phyloP scores from a whole-genome alignment of 92 coral and sea anemone species.

The Epizoanthus scotinus region DNA sequence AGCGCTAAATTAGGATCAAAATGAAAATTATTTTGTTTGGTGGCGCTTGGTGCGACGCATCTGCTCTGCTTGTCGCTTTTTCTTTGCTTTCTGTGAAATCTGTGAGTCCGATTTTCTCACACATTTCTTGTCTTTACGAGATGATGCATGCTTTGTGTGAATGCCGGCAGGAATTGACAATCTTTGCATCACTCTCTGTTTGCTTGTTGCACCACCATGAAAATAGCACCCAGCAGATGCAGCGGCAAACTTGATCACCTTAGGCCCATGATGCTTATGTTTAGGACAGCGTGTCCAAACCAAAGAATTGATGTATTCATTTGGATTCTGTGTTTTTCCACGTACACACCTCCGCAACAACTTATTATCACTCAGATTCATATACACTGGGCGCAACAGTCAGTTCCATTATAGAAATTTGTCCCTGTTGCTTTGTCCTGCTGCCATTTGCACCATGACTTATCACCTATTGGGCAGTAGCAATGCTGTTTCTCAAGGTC shows the following conservation, averaged over 20 bases:
- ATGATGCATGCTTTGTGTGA: conserved; percentile 30
- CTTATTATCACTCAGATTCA: conserved; percentile 38
- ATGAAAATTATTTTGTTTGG: too few relatives aligned
- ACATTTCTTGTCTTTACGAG: conserved; percentile 41
- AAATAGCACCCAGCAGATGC: conserved; percentile 52
- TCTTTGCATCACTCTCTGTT: conserved; percentile 43
- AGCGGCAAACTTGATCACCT: conserved; percentile 37
- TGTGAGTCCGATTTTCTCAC: conserved; percentile 37
- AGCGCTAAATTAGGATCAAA: too few relatives aligned
- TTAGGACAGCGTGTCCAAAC: too few relatives aligned
- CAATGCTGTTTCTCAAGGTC: too few relatives aligned
- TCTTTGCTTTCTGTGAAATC: conserved; percentile 26
- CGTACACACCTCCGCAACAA: conserved; percentile 41
- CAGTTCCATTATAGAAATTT: neutral
- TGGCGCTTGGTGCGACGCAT: conserved; percentile 18
- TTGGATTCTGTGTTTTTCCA: conserved; percentile 48
- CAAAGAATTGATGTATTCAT: conserved; percentile 39
- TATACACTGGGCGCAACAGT: conserved; percentile 44
- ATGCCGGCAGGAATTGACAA: conserved; percentile 41
- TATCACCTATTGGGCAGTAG: too few relatives aligned
- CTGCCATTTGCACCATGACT: too few relatives aligned
- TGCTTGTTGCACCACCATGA: conserved; percentile 46
- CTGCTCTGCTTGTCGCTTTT: conserved; percentile 20
- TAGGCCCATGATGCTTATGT: too few relatives aligned
- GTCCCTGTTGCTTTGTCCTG: too few relatives aligned